Percentiles rank a stretch among this genome's conserved stretches.
phyloP scores from a whole-genome alignment of 1,140 invertebrate species.

The Drosophila ogumai region DNA sequence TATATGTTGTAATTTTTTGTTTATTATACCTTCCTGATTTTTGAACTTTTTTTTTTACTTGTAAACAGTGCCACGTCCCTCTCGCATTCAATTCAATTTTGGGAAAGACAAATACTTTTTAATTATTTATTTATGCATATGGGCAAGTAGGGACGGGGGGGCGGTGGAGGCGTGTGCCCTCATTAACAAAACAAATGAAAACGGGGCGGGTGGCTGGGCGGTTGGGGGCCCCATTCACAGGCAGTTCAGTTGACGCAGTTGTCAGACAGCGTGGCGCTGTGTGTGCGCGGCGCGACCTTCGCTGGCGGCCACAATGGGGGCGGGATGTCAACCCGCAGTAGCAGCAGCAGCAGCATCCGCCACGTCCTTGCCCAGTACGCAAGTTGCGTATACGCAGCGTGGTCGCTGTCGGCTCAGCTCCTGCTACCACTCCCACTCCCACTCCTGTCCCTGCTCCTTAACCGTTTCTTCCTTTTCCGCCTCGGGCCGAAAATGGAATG shows the following conservation, averaged over 20 bases:
- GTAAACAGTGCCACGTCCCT: not conserved
- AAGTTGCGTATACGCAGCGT: constrained; percentile 50
- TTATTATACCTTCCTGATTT: not conserved
- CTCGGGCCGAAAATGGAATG: constrained; percentile 40
- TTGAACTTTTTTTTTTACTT: not conserved
- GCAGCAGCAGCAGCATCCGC: constrained; percentile 1
- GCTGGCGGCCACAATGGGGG: constrained; percentile 27
- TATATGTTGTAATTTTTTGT: not conserved
- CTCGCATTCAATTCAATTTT: constrained; percentile 51
- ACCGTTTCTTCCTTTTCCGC: constrained; percentile 30
- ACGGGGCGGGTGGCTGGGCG: not conserved
- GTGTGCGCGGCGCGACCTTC: constrained; percentile 40
- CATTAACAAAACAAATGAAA: constrained; percentile 56
- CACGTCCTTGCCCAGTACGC: constrained; percentile 11
- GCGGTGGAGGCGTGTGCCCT: constrained; percentile 18
- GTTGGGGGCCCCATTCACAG: constrained; percentile 5
- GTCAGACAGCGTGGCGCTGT: constrained; percentile 52
- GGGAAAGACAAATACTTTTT: constrained; percentile 53
- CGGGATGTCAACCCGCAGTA: constrained; percentile 15
- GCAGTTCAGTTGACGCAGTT: constrained; percentile 39
- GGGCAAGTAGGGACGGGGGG: not conserved
- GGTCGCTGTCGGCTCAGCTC: not conserved
- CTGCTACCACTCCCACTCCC: not conserved
- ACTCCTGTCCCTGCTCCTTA: not conserved
- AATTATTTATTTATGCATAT: constrained; percentile 59